Conservation (phyloP, 2,888 invertebrate genomes). For the Herminia tarsipennalis region DNA sequence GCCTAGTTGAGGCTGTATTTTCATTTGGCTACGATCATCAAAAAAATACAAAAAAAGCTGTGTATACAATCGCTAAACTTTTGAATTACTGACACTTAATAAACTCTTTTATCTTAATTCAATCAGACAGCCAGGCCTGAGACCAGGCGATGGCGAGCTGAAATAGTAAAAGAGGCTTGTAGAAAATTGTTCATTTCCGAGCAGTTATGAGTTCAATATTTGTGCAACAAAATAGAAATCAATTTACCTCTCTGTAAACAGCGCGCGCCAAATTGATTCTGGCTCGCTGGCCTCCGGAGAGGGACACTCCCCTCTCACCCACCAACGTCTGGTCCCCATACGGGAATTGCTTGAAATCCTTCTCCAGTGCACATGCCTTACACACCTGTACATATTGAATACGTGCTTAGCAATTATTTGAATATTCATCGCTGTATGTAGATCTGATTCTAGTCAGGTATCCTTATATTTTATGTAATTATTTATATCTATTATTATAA, state of each 20-base stretch:
- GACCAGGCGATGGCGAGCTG: not conserved
- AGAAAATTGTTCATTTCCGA: constrained; percentile 18
- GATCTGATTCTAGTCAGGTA: no score
- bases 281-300: constrained; percentile 91
- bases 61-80: no score
- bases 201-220: constrained; percentile 40
- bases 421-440: no score
- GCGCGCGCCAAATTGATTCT: constrained; percentile 88
- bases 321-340: constrained; percentile 89
- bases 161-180: not conserved
- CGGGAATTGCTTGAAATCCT: constrained; percentile 86
- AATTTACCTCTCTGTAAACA: constrained; percentile 76
- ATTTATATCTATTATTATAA: no score
- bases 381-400: constrained; percentile 59
- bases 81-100: no score
- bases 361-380: constrained; percentile 82
- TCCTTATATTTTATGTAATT: no score
- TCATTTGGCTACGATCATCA: no score
- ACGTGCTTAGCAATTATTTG: not conserved
- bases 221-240: constrained; percentile 45
- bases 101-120: not conserved
- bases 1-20: no score
- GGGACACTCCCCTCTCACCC: constrained; percentile 89
- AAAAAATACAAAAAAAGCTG: no score
- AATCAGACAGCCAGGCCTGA: not conserved